These are phyloP conservation scores for Dendrocincla tyrannina DNA, from an alignment of 2,797 vertebrate species.

Conservation along the genomic window DNA sequence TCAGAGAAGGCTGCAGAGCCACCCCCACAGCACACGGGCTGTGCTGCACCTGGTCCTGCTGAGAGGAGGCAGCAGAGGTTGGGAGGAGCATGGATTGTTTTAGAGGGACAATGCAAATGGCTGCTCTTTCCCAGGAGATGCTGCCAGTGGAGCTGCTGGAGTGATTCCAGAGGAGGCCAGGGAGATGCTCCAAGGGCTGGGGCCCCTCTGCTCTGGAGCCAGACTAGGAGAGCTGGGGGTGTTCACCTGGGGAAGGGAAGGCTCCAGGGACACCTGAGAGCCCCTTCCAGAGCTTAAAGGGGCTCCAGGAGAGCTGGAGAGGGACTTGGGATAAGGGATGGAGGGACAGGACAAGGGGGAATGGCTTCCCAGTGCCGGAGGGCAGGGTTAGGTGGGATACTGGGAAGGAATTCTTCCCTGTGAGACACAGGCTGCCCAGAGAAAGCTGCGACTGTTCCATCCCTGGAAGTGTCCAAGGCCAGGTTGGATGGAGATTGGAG, in stretches of 20 bases:
- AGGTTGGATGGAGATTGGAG: background rate
- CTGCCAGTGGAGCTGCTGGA: background rate
- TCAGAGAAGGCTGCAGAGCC: background rate
- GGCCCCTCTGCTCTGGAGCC: background rate
- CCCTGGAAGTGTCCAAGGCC: background rate
- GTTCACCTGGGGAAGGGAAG: background rate
- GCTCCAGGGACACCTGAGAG: background rate
- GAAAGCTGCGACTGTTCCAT: background rate
- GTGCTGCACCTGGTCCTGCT: background rate
- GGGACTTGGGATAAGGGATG: background rate
- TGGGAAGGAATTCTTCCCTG: background rate
- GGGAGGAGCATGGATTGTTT: background rate
- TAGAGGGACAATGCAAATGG: background rate
- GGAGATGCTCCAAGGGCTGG: background rate
- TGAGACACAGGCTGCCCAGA: background rate
- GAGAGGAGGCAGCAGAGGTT: background rate
- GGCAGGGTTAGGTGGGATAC: background rate
- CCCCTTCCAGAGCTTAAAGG: background rate
- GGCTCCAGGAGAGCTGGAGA: background rate
- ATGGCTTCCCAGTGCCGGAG: background rate
- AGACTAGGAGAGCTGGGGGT: background rate
- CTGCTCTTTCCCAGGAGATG: background rate
- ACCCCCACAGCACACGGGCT: background rate
- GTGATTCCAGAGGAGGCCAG: background rate
- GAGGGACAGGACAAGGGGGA: background rate